phyloP scores from a whole-genome alignment of 2,888 invertebrate genomes.

The Clunio marinus region DNA sequence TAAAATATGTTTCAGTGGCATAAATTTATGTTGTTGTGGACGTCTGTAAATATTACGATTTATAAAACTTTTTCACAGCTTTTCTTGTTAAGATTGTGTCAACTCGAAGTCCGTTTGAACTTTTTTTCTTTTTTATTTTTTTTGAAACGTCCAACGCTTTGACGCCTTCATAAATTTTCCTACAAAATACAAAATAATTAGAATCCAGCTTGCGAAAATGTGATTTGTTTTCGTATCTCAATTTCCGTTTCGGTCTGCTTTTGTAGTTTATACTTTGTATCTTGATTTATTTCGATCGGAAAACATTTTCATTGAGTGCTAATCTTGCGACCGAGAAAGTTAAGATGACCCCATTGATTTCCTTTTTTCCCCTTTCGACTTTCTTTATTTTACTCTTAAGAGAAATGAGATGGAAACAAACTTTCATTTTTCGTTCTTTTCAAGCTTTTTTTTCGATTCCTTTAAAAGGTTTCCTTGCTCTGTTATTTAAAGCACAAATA shows the following conservation, averaged over 20 bases:
- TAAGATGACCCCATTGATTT: slow-evolving; percentile 5
- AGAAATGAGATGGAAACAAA: too few species aligned
- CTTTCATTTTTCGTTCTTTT: too few species aligned
- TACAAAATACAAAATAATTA: background rate
- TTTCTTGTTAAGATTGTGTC: background rate
- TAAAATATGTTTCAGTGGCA: slow-evolving; percentile 23
- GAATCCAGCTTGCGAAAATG: background rate
- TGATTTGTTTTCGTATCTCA: background rate
- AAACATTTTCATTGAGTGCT: too few species aligned
- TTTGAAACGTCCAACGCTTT: background rate
- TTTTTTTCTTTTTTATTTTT: too few species aligned
- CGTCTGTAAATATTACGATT: background rate
- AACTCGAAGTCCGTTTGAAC: background rate
- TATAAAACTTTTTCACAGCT: background rate
- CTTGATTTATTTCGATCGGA: background rate
- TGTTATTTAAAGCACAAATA: too few species aligned
- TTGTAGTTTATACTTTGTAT: background rate
- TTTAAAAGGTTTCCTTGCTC: background rate
- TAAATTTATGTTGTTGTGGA: background rate
- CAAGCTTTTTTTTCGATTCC: too few species aligned
- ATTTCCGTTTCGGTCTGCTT: too few species aligned
- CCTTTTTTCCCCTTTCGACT: too few species aligned
- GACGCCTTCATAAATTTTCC: background rate
- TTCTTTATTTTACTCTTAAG: too few species aligned
- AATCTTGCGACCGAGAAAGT: background rate